Percentiles rank a stretch among this genome's conserved stretches.
Evolutionary conservation across 2,797 vertebrate species (phyloP).

Genomic region (Anguilla pacifica): DNA sequence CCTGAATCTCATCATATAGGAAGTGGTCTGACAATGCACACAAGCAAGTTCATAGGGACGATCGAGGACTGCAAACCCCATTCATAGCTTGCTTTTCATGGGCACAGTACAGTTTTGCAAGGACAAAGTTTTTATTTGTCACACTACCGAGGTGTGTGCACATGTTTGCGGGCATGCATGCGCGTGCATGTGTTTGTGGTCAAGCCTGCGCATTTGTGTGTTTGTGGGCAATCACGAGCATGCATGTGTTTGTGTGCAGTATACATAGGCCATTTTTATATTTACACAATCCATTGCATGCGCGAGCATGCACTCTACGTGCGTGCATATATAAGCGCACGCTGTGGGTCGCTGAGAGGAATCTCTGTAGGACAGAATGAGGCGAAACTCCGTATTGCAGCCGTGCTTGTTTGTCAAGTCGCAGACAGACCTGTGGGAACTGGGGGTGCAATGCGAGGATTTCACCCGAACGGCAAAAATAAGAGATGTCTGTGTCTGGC

Average conservation of each 20-base stretch:
- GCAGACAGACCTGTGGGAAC: background rate
- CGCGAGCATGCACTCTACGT: background rate
- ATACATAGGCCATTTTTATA: no score
- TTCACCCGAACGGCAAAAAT: slow-evolving; percentile 61
- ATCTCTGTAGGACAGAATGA: background rate
- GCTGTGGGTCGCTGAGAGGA: background rate
- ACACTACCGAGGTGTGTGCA: background rate
- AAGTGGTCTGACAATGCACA: background rate
- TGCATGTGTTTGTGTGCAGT: background rate
- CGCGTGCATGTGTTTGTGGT: background rate
- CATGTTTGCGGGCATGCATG: background rate
- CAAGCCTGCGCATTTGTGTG: background rate
- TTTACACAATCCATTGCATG: background rate
- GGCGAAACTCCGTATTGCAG: background rate
- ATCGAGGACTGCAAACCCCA: no score
- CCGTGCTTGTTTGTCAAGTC: background rate
- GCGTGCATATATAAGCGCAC: background rate
- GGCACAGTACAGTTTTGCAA: no score
- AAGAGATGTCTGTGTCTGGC: slow-evolving; percentile 50
- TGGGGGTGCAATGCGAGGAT: slow-evolving; percentile 51
- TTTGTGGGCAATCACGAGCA: background rate
- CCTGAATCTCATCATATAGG: background rate
- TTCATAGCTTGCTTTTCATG: no score
- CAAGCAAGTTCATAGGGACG: background rate
- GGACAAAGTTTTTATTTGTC: no score